Conservation (phyloP, 23 tunicate genomes). For the Botrylloides violaceus region DNA sequence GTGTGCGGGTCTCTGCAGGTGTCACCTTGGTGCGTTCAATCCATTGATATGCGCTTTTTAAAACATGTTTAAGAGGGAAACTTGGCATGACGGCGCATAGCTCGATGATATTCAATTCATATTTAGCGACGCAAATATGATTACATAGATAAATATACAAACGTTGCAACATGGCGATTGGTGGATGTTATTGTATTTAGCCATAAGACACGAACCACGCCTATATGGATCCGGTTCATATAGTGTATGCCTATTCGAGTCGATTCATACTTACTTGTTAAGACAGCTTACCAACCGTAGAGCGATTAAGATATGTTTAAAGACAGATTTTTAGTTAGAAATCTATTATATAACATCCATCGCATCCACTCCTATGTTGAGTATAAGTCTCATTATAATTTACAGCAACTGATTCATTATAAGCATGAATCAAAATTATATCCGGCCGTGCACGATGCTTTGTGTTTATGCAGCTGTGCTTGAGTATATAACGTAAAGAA, state of each 20-base stretch:
- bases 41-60: background rate
- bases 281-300: no score
- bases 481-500: background rate
- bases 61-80: background rate
- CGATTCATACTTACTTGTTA: no score
- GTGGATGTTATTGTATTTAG: background rate
- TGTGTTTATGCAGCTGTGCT: constrained; percentile 16
- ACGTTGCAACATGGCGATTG: background rate
- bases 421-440: constrained; percentile 18
- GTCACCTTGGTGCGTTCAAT: background rate
- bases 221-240: background rate
- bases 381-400: background rate
- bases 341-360: background rate
- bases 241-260: no score
- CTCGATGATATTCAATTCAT: background rate
- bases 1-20: background rate
- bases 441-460: background rate
- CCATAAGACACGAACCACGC: background rate
- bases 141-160: background rate
- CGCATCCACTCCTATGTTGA: background rate
- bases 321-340: no score
- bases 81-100: background rate
- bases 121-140: background rate
- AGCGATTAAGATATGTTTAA: no score
- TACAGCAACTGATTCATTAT: constrained; percentile 1